A percentile compares a stretch with the other conserved stretches of the same genome.
These are phyloP conservation scores for Dynastes hyllus DNA, from an alignment of 2,888 invertebrate species.

Conservation along the genomic window DNA sequence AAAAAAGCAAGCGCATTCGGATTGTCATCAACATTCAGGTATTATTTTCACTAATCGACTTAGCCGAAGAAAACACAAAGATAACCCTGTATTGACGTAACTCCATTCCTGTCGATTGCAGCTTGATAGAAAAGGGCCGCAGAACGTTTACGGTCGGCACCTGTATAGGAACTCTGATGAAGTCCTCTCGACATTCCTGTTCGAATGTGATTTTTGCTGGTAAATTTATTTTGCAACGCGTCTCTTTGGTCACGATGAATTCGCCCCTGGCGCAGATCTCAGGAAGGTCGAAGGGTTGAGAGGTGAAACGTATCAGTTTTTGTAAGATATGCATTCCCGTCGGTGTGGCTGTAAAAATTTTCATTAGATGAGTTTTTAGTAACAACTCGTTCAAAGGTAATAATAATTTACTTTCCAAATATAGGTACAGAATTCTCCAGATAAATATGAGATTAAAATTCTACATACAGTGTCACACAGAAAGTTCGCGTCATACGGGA, in stretches of 20 bases:
- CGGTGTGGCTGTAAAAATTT: background rate
- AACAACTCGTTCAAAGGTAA: too few species aligned
- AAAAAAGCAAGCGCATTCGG: too few species aligned
- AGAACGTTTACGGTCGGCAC: background rate
- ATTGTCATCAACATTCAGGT: too few species aligned
- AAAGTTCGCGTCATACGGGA: too few species aligned
- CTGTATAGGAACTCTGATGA: background rate
- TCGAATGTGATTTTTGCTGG: background rate
- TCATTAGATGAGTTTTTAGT: too few species aligned
- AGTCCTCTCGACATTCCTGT: background rate
- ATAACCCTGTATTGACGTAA: background rate
- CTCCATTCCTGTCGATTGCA: background rate
- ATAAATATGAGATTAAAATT: too few species aligned
- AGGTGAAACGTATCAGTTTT: background rate
- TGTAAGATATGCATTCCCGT: conserved; percentile 9
- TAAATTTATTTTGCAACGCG: background rate
- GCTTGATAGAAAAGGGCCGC: background rate
- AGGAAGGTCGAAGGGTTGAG: background rate
- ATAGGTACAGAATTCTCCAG: too few species aligned
- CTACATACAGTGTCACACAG: too few species aligned
- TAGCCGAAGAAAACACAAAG: background rate
- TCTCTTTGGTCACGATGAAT: background rate
- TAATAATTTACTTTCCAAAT: too few species aligned
- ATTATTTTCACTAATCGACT: too few species aligned
- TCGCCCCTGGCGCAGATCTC: background rate